phyloP scores from a whole-genome alignment of 2,113 vertebrate species.

The Clinocottus analis region DNA sequence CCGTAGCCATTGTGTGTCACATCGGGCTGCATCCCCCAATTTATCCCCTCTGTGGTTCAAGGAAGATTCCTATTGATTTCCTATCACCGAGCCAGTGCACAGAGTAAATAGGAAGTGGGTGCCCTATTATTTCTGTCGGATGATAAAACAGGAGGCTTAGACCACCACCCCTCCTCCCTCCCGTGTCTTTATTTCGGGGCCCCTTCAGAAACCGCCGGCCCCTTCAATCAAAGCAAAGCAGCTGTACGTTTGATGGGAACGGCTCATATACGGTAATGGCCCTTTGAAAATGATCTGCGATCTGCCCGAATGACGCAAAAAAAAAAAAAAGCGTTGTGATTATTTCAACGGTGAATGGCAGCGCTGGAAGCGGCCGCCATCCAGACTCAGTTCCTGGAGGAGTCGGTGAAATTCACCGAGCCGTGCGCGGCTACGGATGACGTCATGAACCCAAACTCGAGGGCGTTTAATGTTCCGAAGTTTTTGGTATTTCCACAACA shows the following conservation, averaged over 20 bases:
- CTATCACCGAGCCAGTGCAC: constrained; percentile 66
- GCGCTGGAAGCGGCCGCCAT: too few species aligned
- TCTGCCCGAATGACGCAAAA: too few species aligned
- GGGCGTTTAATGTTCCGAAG: too few species aligned
- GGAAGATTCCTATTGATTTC: constrained; percentile 80
- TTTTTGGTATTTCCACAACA: too few species aligned
- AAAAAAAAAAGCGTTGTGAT: too few species aligned
- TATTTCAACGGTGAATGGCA: too few species aligned
- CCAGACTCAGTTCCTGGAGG: too few species aligned
- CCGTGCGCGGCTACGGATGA: too few species aligned
- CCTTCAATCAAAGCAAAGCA: constrained; percentile 18
- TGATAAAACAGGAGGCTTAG: constrained; percentile 63
- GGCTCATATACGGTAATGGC: constrained; percentile 31
- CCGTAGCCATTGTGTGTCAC: constrained; percentile 62
- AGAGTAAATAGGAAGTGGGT: constrained; percentile 76
- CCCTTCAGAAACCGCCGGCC: constrained; percentile 16
- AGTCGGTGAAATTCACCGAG: too few species aligned
- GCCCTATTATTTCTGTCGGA: constrained; percentile 71
- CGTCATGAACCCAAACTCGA: too few species aligned
- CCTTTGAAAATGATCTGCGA: constrained; percentile 51
- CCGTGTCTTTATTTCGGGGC: constrained; percentile 63
- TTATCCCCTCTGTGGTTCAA: constrained; percentile 64
- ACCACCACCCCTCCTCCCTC: constrained; percentile 42
- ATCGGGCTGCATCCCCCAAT: constrained; percentile 59
- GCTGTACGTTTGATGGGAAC: constrained; percentile 47